Conservation (phyloP, 92 coral and sea anemone species). For the Scolanthus callimorphus region DNA sequence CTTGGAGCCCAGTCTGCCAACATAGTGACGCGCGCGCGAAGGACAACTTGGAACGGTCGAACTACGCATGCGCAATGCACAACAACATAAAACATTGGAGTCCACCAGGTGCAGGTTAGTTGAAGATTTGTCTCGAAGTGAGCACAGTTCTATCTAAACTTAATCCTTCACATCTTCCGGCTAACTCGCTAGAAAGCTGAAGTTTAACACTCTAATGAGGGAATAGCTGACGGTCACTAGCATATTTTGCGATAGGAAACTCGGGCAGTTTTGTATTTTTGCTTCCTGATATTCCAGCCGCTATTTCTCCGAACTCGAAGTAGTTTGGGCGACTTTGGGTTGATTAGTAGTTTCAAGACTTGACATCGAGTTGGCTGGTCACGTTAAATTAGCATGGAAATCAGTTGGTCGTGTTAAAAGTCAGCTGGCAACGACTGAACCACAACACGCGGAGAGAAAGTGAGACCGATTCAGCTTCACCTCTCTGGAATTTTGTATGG, state of each 20-base stretch:
- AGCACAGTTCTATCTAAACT: conserved; percentile 19
- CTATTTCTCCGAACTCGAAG: too few species aligned
- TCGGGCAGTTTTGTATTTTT: conserved; percentile 31
- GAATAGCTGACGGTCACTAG: conserved; percentile 33
- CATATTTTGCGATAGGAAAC: conserved; percentile 36
- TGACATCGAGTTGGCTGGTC: conserved; percentile 39
- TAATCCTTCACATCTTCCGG: conserved; percentile 83
- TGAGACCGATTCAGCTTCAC: too few species aligned
- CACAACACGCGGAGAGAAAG: too few species aligned
- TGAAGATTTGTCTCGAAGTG: conserved; percentile 19
- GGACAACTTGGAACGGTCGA: conserved; percentile 9
- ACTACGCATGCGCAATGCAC: conserved; percentile 55
- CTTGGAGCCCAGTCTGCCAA: conserved; percentile 13
- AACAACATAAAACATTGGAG: conserved; percentile 67
- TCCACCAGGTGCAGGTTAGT: conserved; percentile 49
- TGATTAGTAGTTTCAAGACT: conserved; percentile 55
- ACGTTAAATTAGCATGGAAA: conserved; percentile 44
- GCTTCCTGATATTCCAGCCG: conserved; percentile 34
- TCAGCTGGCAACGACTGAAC: too few species aligned
- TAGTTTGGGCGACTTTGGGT: conserved; percentile 50
- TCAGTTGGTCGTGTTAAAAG: too few species aligned
- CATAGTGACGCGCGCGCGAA: conserved; percentile 22
- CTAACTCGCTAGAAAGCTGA: conserved; percentile 29
- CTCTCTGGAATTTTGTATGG: too few species aligned
- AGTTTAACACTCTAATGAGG: conserved; percentile 34